Conservation (phyloP, 1,140 invertebrate species). For the Dreissena polymorpha region DNA sequence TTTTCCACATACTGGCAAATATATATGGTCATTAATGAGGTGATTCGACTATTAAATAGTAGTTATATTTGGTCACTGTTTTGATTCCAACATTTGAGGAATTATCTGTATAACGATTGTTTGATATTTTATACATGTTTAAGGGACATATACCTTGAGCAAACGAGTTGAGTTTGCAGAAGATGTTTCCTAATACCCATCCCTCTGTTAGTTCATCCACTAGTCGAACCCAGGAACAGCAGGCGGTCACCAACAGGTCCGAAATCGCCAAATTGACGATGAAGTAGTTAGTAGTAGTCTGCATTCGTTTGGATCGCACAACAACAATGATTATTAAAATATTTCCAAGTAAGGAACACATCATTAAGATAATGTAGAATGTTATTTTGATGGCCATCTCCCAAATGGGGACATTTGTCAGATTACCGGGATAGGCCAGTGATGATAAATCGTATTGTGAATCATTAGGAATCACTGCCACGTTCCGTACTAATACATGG, state of each 20-base stretch:
- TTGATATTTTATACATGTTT: too few relatives aligned
- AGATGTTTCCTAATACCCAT: conserved; percentile 79
- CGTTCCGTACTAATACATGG: too few relatives aligned
- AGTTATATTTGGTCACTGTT: too few relatives aligned
- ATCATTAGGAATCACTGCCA: too few relatives aligned
- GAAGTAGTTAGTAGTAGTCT: conserved; percentile 95
- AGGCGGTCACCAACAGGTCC: conserved; percentile 93
- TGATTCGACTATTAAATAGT: too few relatives aligned
- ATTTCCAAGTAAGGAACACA: conserved; percentile 91
- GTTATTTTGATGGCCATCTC: conserved; percentile 32
- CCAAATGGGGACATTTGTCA: conserved; percentile 34
- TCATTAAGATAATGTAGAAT: conserved; percentile 73
- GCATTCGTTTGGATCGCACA: conserved; percentile 90
- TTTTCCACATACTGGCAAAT: too few relatives aligned
- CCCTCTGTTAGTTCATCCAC: conserved; percentile 72
- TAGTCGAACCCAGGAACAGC: conserved; percentile 85
- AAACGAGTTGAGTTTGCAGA: conserved; percentile 64
- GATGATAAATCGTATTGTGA: too few relatives aligned
- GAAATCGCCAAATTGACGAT: conserved; percentile 95
- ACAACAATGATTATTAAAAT: conserved; percentile 92
- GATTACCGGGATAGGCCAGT: background rate
- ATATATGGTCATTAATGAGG: too few relatives aligned
- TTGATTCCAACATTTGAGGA: too few relatives aligned
- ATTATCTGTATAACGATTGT: too few relatives aligned
- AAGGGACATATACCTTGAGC: conserved; percentile 58